A percentile compares a stretch with the other conserved stretches of the same genome.
Evolutionary conservation across 2,888 invertebrate species (phyloP).

Genomic region (Epirrhoe tristata): DNA sequence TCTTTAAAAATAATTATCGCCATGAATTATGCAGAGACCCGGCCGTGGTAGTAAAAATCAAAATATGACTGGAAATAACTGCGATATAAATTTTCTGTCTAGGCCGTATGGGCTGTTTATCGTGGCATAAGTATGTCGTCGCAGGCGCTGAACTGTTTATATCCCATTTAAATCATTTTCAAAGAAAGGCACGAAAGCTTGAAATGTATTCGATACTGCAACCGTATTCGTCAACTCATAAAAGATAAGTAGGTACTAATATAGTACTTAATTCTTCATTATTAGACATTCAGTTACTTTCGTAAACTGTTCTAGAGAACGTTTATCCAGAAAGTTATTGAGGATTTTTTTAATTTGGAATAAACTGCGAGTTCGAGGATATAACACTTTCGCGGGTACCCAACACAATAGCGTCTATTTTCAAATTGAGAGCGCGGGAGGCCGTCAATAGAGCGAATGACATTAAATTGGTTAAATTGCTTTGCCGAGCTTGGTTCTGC

Average conservation of each 20-base stretch:
- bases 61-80: conserved; percentile 52
- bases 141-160: conserved; percentile 66
- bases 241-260: neutral
- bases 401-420: conserved; percentile 77
- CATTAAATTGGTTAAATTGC: conserved; percentile 84
- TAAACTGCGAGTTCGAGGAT: conserved; percentile 11
- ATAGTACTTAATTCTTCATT: neutral
- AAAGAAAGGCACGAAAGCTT: conserved; percentile 56
- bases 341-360: neutral
- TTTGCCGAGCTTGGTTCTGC: conserved; percentile 74
- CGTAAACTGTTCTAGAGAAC: neutral
- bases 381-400: conserved; percentile 65
- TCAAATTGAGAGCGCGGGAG: conserved; percentile 79
- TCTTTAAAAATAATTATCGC: conserved; percentile 23
- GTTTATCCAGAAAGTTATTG: neutral
- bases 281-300: neutral
- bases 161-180: conserved; percentile 73
- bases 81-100: conserved; percentile 53
- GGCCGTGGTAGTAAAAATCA: conserved; percentile 41
- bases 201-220: conserved; percentile 22
- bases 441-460: conserved; percentile 80
- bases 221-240: conserved; percentile 1
- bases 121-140: conserved; percentile 71
- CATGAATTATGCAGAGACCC: conserved; percentile 23
- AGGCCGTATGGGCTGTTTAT: conserved; percentile 63